Evolutionary conservation across 1,140 invertebrate genomes (phyloP).

Genomic region (Heliconius melpomene): DNA sequence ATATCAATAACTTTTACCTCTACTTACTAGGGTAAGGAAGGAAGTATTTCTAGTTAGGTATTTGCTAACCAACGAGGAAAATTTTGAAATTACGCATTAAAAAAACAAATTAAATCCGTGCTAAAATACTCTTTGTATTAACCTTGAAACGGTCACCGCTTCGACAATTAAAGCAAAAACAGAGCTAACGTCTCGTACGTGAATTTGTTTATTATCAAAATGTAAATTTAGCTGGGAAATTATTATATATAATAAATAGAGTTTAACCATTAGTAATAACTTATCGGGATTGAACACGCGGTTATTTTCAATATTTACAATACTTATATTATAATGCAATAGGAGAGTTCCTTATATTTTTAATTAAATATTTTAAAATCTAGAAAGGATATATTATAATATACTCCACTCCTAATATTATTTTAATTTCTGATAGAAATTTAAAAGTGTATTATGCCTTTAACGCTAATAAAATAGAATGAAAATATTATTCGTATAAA

Average conservation of each 20-base stretch:
- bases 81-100: background rate
- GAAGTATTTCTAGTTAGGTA: background rate
- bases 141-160: slow-evolving; percentile 34
- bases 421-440: too few species aligned
- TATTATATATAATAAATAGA: background rate
- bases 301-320: background rate
- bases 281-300: slow-evolving; percentile 13
- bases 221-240: background rate
- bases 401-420: too few species aligned
- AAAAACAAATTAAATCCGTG: background rate
- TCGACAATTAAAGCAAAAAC: slow-evolving; percentile 36
- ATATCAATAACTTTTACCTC: too few species aligned
- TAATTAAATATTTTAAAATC: too few species aligned
- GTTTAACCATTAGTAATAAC: background rate
- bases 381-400: too few species aligned
- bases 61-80: background rate
- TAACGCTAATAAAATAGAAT: too few species aligned
- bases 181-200: slow-evolving; percentile 17
- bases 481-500: too few species aligned
- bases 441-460: too few species aligned
- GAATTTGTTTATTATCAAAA: slow-evolving; percentile 24
- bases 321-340: background rate
- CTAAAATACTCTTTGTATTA: background rate
- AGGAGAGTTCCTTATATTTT: too few species aligned
- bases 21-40: too few species aligned